A percentile compares a stretch with the other conserved stretches of the same genome.
Evolutionary conservation across 2,113 vertebrate species (phyloP).

Genomic region (Corythornis cristatus): DNA sequence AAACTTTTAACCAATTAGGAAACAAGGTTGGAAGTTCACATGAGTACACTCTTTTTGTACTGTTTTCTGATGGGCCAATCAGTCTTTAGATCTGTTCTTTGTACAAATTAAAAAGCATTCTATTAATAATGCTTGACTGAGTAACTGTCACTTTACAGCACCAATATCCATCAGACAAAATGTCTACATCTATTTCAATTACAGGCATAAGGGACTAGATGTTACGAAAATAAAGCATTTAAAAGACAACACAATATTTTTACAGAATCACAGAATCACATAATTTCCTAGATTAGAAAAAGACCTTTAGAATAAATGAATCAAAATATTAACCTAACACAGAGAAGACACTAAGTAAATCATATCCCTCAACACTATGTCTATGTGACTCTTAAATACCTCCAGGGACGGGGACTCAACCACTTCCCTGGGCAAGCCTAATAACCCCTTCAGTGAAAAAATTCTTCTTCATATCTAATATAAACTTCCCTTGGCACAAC

Average conservation of each 20-base stretch:
- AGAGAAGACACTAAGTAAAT: too few species aligned
- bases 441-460: too few species aligned
- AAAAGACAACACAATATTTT: not conserved
- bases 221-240: not conserved
- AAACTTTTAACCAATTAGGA: not conserved
- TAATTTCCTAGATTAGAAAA: too few species aligned
- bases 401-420: too few species aligned
- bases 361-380: too few species aligned
- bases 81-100: not conserved
- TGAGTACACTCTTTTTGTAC: not conserved
- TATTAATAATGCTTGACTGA: slow-evolving; percentile 3
- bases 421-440: too few species aligned
- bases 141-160: slow-evolving; percentile 5
- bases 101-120: not conserved
- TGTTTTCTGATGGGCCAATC: not conserved
- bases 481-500: too few species aligned
- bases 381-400: too few species aligned
- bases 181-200: not conserved
- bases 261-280: not conserved
- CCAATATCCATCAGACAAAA: not conserved
- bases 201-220: not conserved
- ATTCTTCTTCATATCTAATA: too few species aligned
- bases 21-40: not conserved
- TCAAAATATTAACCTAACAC: too few species aligned
- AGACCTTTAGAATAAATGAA: too few species aligned